A percentile compares a stretch with the other conserved stretches of the same genome.
Evolutionary conservation across 2,113 vertebrate genomes (phyloP).

Genomic region (Puffinus mauretanicus): DNA sequence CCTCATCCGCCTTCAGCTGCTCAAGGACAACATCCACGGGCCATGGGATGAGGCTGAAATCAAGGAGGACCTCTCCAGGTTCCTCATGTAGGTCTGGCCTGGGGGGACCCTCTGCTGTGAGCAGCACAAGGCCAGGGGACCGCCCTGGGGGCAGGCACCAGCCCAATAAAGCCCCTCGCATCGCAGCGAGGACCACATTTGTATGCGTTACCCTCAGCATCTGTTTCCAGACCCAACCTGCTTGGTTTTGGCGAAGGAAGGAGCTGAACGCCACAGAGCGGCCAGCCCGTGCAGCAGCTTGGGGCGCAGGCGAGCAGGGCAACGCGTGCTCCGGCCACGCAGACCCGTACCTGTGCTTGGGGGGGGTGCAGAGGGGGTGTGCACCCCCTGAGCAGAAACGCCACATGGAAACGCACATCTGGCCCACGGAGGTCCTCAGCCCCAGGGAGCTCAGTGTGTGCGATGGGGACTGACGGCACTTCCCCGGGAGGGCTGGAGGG

Average conservation of each 20-base stretch:
- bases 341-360: accelerated
- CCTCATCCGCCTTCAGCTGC: constrained; percentile 87
- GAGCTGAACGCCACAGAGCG: background rate
- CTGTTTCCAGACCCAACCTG: background rate
- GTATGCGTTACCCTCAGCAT: background rate
- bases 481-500: background rate
- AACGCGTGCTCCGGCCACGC: accelerated
- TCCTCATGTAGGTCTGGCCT: constrained; percentile 70
- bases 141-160: background rate
- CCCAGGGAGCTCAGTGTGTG: background rate
- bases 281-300: accelerated
- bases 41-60: constrained; percentile 99
- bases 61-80: constrained; percentile 88
- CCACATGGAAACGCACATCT: accelerated
- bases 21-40: constrained; percentile 97
- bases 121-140: background rate
- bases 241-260: background rate
- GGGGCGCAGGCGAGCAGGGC: accelerated
- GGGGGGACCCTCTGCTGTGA: background rate
- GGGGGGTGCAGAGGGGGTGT: background rate
- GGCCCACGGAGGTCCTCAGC: background rate
- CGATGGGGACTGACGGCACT: background rate
- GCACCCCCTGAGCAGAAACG: background rate
- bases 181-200: accelerated
- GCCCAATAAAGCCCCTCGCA: constrained; percentile 19